Percentiles rank a stretch among this genome's conserved stretches.
Evolutionary conservation across 2,797 vertebrate genomes (phyloP).

Genomic region (Odontamblyopus lacepedii): DNA sequence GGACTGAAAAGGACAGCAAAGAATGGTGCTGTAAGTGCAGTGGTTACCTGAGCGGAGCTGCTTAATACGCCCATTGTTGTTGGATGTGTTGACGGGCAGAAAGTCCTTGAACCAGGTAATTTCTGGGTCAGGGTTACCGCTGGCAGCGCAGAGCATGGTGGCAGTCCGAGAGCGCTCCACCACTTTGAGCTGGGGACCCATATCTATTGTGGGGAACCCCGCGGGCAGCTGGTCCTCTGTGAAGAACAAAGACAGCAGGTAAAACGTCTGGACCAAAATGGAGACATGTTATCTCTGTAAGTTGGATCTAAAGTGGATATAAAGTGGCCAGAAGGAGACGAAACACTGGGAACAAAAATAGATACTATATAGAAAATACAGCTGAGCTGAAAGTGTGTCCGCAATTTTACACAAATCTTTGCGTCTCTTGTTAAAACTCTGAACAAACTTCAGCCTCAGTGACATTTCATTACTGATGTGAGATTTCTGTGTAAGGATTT

Average conservation of each 20-base stretch:
- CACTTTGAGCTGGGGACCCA: constrained; percentile 98
- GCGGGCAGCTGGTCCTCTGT: constrained; percentile 95
- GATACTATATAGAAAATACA: not conserved
- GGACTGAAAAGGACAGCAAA: constrained; percentile 20
- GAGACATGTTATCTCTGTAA: not conserved
- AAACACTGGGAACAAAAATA: not conserved
- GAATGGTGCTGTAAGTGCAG: constrained; percentile 14
- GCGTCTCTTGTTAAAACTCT: too few relatives aligned
- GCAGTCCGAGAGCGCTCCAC: constrained; percentile 97
- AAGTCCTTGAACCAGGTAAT: constrained; percentile 99
- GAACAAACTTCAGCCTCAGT: not conserved
- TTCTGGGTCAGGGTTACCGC: constrained; percentile 97
- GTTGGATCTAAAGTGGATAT: constrained; percentile 2
- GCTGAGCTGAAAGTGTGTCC: not conserved
- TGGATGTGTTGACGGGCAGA: constrained; percentile 94
- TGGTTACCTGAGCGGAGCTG: constrained; percentile 84
- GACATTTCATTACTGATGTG: not conserved
- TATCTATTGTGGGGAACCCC: constrained; percentile 97
- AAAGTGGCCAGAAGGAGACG: constrained; percentile 16
- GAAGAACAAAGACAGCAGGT: constrained; percentile 37
- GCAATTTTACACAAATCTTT: not conserved
- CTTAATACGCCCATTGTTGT: constrained; percentile 97
- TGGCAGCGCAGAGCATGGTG: constrained; percentile 98
- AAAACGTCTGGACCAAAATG: not conserved
- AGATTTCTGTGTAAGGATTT: not conserved